These are phyloP conservation scores for Tiaroga cobitis DNA, from an alignment of 2,797 vertebrate species.

Conservation along the genomic window DNA sequence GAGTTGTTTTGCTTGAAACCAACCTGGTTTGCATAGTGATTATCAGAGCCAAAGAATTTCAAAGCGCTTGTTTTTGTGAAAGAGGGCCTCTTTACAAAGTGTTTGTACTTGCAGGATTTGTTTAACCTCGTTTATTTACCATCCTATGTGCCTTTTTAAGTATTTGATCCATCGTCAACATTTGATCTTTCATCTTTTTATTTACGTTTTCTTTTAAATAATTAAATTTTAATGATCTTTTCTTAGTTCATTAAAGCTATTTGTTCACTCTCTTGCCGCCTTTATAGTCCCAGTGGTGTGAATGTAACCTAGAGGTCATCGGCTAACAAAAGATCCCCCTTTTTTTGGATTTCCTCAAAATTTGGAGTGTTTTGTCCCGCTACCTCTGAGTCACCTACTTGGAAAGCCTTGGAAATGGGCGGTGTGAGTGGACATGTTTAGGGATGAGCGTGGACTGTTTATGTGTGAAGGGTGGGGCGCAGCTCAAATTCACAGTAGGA, in stretches of 20 bases:
- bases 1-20: constrained; percentile 47
- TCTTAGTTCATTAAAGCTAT: constrained; percentile 39
- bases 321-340: constrained; percentile 69
- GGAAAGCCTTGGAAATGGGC: constrained; percentile 70
- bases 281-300: constrained; percentile 69
- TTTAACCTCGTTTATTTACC: constrained; percentile 36
- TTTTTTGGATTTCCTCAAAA: constrained; percentile 74
- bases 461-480: constrained; percentile 73
- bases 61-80: constrained; percentile 42
- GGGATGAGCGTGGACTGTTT: constrained; percentile 73
- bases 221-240: constrained; percentile 14
- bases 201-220: neutral
- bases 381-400: constrained; percentile 69
- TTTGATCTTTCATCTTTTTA: constrained; percentile 15
- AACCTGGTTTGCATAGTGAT: constrained; percentile 50
- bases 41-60: constrained; percentile 46
- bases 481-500: constrained; percentile 64
- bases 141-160: neutral
- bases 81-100: constrained; percentile 40
- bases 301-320: constrained; percentile 70
- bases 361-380: constrained; percentile 70
- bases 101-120: constrained; percentile 18
- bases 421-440: constrained; percentile 51
- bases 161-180: constrained; percentile 14
- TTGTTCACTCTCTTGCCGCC: constrained; percentile 9